Conservation (phyloP, 1,140 invertebrate species). For the Schlechtendalia chinensis region DNA sequence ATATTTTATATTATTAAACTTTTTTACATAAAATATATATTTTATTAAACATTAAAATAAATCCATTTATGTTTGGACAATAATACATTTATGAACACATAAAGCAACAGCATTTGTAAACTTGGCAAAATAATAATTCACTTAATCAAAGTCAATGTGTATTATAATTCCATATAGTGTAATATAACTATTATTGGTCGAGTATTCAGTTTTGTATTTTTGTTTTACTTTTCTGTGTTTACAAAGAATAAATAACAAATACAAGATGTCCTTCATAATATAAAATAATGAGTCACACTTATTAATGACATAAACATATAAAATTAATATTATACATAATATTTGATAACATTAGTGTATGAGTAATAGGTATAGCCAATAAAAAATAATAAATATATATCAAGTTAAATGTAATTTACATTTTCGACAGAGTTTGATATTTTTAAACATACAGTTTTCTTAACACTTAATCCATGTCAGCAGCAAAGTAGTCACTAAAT, state of each 20-base stretch:
- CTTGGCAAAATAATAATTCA: slow-evolving; percentile 16
- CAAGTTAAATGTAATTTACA: neutral
- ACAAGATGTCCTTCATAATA: slow-evolving; percentile 32
- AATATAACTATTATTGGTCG: neutral
- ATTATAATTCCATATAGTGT: neutral
- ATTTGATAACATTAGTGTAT: slow-evolving; percentile 8
- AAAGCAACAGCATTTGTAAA: neutral
- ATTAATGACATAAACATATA: slow-evolving; percentile 20
- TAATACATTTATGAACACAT: neutral
- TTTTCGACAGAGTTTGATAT: neutral
- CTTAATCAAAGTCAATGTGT: neutral
- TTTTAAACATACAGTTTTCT: neutral
- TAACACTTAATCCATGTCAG: neutral
- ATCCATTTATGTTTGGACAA: neutral
- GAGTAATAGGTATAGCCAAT: neutral
- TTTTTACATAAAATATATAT: neutral
- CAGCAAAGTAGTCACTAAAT: neutral
- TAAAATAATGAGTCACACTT: slow-evolving; percentile 24
- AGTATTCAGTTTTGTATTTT: neutral
- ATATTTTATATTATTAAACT: neutral
- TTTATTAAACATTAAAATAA: slow-evolving; percentile 25
- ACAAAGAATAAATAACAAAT: slow-evolving; percentile 14
- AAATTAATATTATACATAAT: neutral
- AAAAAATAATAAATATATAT: slow-evolving; percentile 14
- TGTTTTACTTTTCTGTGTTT: neutral